Percentiles rank a stretch among this genome's conserved stretches.
phyloP scores from a whole-genome alignment of 2,888 invertebrate genomes.

The Epinotia bilunana region DNA sequence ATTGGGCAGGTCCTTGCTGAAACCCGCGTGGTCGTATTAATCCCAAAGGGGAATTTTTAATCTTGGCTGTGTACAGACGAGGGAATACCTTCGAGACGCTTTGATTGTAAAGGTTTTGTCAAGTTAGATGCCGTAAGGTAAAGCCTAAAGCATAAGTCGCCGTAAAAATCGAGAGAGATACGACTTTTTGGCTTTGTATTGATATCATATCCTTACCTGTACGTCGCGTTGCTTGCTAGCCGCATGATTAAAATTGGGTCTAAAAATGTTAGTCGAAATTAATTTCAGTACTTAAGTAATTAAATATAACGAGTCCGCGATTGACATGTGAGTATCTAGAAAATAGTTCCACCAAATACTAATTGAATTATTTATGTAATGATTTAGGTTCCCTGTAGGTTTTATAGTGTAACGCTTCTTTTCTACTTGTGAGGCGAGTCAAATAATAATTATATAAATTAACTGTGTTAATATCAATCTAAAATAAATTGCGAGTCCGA shows the following conservation, averaged over 20 bases:
- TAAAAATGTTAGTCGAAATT: neutral
- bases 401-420: too few species aligned
- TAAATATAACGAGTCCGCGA: neutral
- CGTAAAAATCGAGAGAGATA: neutral
- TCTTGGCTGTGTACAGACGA: neutral
- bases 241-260: neutral
- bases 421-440: too few species aligned
- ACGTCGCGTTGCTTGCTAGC: neutral
- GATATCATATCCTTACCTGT: neutral
- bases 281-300: neutral
- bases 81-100: neutral
- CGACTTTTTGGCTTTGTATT: neutral
- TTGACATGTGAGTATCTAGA: neutral
- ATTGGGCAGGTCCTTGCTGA: neutral
- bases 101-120: constrained; percentile 14
- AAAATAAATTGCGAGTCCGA: too few species aligned
- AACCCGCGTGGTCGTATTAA: neutral
- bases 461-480: too few species aligned
- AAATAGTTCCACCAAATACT: neutral
- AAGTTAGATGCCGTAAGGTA: neutral
- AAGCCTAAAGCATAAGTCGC: neutral
- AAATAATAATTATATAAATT: too few species aligned
- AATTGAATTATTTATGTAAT: too few species aligned
- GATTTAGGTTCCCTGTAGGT: too few species aligned
- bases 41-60: constrained; percentile 18